Percentiles rank a stretch among this genome's conserved stretches.
phyloP scores from a whole-genome alignment of 2,113 vertebrate genomes.

The Girardinichthys multiradiatus region DNA sequence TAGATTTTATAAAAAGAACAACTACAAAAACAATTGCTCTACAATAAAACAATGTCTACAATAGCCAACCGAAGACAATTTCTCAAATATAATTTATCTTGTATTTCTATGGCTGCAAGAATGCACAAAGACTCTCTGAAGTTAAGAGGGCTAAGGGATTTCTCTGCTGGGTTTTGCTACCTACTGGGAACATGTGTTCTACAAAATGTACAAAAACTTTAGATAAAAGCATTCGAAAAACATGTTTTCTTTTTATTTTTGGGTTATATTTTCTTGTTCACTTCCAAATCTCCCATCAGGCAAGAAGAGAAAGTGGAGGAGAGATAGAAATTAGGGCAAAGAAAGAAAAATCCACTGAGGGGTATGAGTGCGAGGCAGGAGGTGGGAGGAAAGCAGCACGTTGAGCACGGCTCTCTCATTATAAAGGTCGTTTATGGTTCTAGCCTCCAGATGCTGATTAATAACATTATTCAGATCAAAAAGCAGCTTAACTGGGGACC shows the following conservation, averaged over 20 bases:
- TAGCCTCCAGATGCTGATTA: slow-evolving; percentile 53
- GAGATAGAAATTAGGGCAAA: slow-evolving; percentile 7
- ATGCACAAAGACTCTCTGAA: background rate
- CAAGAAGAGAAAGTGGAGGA: background rate
- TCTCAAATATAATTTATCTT: background rate
- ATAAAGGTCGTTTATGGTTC: slow-evolving; percentile 54
- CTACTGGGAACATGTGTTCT: slow-evolving; percentile 27
- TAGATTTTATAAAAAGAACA: no score
- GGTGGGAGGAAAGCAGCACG: slow-evolving; percentile 25
- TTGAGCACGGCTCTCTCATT: slow-evolving; percentile 48
- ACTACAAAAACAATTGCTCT: no score
- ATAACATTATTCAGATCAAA: slow-evolving; percentile 52
- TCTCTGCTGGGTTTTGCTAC: slow-evolving; percentile 14
- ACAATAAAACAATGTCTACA: background rate
- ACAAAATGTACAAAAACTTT: slow-evolving; percentile 16
- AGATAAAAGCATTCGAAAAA: slow-evolving; percentile 19
- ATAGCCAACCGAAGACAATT: background rate
- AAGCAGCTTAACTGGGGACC: slow-evolving; percentile 38
- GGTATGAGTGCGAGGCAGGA: slow-evolving; percentile 10
- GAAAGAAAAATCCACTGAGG: slow-evolving; percentile 7
- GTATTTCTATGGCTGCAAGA: background rate
- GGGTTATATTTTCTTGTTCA: slow-evolving; percentile 8
- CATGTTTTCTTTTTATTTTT: slow-evolving; percentile 23
- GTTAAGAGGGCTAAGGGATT: background rate
- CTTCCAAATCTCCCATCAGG: slow-evolving; percentile 12